Base-by-base conservation (phyloP, 2,888 invertebrate genomes). In the Pachycephus smyrnensis region DNA sequence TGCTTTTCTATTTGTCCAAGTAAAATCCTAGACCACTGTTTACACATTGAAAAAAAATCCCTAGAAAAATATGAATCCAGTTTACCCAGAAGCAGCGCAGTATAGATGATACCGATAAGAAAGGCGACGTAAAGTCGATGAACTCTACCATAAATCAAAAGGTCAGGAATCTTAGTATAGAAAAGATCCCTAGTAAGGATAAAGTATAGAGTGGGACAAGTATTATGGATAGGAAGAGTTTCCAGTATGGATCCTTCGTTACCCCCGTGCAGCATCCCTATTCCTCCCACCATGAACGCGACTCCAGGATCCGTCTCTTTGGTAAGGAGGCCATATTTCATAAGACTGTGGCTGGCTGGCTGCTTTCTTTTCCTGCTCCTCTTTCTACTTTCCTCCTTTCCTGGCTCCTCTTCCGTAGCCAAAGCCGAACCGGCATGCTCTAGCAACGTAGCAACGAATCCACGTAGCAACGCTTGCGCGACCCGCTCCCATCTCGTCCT, bases 301-400 rank as follows among this genome's bases (percentile, higher is more conserved):
- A 80, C 77, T 76, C 80, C 78, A 15, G 80, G 83, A 83, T 83
- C 88, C 86, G 85, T 86, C 86, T 88, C 84, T 83, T 86, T 84
- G 84, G 85, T 88, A 89, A 90, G 90, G 90, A 90, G 90, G 89
- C 91, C 90, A 91, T 90, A 91, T 91, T 91, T 91, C 90, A 90
- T 91, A 89, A 87, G 89, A 89, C 88, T 87, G 80, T 84, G 78
- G 84, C 83, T 85, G 84, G 82, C 68, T 82, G 71, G 35, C 75
- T 77, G 81, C 78, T 79, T 79, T 80, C 73, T 79, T 76, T 78
- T 76, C 74, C 79, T 81, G 76, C 77, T 76, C 76, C 76, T 76
- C 78, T 76, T 31, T 80, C 79, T 76, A 80, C 77, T 80, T 81
- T 80, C 68, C 80, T 78, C 81, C 76, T 79, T 32, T 75, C 68